phyloP scores from a whole-genome alignment of 2,797 vertebrate genomes.

The Carduelis carduelis region DNA sequence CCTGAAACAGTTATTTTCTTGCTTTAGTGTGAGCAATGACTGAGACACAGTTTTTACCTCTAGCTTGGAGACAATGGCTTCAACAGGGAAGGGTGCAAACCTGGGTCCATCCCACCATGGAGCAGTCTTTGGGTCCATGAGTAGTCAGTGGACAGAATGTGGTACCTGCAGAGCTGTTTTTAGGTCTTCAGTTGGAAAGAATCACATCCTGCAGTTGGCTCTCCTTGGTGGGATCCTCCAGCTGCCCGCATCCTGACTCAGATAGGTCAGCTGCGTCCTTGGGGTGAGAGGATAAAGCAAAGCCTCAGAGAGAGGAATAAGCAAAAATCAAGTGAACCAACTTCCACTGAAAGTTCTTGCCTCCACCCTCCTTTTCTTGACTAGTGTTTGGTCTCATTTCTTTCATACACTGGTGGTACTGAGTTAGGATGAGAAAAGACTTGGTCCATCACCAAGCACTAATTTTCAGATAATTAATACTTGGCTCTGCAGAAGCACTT shows the following conservation, averaged over 20 bases:
- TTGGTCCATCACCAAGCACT: constrained; percentile 71
- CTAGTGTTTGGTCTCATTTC: not conserved
- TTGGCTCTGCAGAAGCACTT: constrained; percentile 64
- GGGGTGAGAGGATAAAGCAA: not conserved
- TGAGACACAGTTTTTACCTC: not conserved
- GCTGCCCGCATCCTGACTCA: not conserved
- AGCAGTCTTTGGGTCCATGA: not conserved
- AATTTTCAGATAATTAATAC: constrained; percentile 75
- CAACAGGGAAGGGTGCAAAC: not conserved
- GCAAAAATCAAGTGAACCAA: not conserved
- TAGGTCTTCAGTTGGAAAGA: not conserved
- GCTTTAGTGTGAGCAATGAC: not conserved
- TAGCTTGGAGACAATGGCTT: not conserved
- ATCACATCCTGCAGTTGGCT: not conserved
- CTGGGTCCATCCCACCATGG: not conserved
- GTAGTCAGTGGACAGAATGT: not conserved
- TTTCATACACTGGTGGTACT: not conserved
- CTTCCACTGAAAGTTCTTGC: not conserved
- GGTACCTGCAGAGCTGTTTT: not conserved
- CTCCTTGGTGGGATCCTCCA: not conserved
- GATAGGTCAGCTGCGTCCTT: rapidly evolving
- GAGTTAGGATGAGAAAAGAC: constrained; percentile 62
- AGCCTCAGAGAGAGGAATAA: not conserved
- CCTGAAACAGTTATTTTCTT: not conserved
- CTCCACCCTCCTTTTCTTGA: not conserved